Evolutionary conservation across 2,888 invertebrate genomes (phyloP), one percentile per base, ranked within the genome.

Genomic region (Tupiocoris notatus): DNA sequence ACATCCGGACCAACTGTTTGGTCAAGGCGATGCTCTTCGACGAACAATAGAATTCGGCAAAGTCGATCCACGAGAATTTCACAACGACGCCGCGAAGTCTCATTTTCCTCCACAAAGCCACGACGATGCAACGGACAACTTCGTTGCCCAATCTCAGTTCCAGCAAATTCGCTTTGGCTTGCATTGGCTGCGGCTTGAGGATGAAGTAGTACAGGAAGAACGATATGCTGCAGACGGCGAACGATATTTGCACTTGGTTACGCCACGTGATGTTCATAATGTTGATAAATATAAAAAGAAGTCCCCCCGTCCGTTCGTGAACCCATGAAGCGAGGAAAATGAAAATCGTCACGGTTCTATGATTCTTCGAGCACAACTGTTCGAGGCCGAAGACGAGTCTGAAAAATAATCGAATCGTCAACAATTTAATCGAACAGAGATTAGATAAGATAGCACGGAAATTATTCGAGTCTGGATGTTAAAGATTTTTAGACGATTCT

Each of bases 341-440:
- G 17, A 39, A 65, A 16, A 39, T 24, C 6, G 54, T n/a, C 16
- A 39, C 39, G 1, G 65, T 39, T n/a, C 20, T 25, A 3, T 18
- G 16, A 6, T 65, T 65, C 20, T 65, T 65, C 18, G 12, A 12
- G 2, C 39, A 17, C 17, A 65, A 20, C n/a, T 39, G 25, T 39
- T 65, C 25, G 25, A 65, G 54, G 1, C 65, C 65, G 17, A 25
- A 65, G 12, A 65, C 65, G 20, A 65, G 25, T 18, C 65, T 65
- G 65, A 0, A 20, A 65, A 65, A n/a, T n/a, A n/a, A n/a, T n/a
- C n/a, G n/a, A n/a, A n/a, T n/a, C n/a, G n/a, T n/a, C n/a, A n/a
- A n/a, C n/a, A n/a, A n/a, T n/a, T n/a, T n/a, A n/a, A n/a, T n/a
- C n/a, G n/a, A n/a, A n/a, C n/a, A n/a, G n/a, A n/a, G n/a, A n/a